These are phyloP conservation scores for Epinotia demarniana DNA, from an alignment of 2,888 invertebrate genomes.

Conservation along the genomic window DNA sequence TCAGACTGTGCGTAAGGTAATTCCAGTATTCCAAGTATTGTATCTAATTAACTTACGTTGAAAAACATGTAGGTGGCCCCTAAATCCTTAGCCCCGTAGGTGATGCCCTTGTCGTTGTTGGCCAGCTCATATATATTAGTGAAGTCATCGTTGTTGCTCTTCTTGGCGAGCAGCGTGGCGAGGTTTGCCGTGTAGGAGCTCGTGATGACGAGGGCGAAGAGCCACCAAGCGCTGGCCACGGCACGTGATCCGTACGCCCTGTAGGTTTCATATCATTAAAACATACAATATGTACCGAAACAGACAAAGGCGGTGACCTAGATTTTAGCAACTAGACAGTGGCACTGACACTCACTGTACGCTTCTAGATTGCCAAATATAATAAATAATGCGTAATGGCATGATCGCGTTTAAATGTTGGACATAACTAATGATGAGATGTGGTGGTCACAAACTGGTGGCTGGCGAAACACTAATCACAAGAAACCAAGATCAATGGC, in stretches of 20 bases:
- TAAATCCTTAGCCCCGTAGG: slow-evolving; percentile 93
- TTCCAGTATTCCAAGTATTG: too few species aligned
- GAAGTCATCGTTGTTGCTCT: slow-evolving; percentile 87
- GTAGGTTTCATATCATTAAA: slow-evolving; percentile 48
- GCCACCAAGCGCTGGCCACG: slow-evolving; percentile 94
- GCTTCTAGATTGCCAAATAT: too few species aligned
- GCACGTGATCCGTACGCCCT: slow-evolving; percentile 95
- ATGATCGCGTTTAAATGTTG: not conserved
- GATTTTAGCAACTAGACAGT: too few species aligned
- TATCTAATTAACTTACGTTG: slow-evolving; percentile 81
- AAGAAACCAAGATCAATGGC: not conserved
- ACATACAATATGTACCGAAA: not conserved
- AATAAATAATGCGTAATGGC: too few species aligned
- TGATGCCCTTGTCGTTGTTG: slow-evolving; percentile 89
- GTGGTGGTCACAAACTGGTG: not conserved
- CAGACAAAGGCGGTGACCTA: too few species aligned
- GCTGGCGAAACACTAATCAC: not conserved
- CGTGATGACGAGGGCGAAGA: slow-evolving; percentile 94
- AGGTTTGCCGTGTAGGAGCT: slow-evolving; percentile 96
- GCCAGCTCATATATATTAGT: slow-evolving; percentile 93
- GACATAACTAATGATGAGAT: not conserved
- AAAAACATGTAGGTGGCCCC: slow-evolving; percentile 97
- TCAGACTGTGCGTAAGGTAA: too few species aligned
- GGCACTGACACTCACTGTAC: too few species aligned
- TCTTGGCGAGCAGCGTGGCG: slow-evolving; percentile 94